phyloP scores from a whole-genome alignment of 2,113 vertebrate genomes.

The Maccullochella peelii region DNA sequence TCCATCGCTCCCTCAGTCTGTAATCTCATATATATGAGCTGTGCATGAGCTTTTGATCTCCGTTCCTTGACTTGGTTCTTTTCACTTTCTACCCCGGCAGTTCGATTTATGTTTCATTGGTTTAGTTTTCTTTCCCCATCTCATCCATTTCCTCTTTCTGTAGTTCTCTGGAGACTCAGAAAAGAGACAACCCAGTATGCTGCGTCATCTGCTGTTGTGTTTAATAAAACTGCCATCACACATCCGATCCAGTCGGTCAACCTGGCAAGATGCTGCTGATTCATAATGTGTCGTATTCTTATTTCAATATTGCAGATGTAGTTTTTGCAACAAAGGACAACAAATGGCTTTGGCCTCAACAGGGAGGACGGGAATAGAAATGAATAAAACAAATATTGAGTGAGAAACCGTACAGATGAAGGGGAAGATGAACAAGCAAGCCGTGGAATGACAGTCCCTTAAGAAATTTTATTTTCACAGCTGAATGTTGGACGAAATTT shows the following conservation, averaged over 20 bases:
- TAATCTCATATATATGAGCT: slow-evolving; percentile 6
- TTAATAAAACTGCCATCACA: slow-evolving; percentile 17
- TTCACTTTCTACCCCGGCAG: background rate
- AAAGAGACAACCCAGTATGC: background rate
- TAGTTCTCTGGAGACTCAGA: background rate
- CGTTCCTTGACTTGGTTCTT: background rate
- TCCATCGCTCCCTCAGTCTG: background rate
- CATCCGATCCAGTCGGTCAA: background rate
- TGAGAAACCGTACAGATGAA: background rate
- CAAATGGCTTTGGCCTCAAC: background rate
- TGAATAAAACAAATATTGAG: background rate
- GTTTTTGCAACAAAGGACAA: background rate
- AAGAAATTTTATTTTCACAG: background rate
- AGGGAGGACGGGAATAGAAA: background rate
- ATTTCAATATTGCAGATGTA: background rate
- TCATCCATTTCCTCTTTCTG: background rate
- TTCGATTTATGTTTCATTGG: slow-evolving; percentile 11
- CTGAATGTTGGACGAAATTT: background rate
- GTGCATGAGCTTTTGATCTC: background rate
- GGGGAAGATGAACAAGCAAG: background rate
- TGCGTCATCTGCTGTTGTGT: background rate
- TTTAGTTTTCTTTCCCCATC: slow-evolving; percentile 11
- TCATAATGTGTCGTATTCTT: background rate
- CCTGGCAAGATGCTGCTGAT: background rate
- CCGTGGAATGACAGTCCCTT: background rate